These are phyloP conservation scores for Diaprepes abbreviatus DNA, from an alignment of 2,888 invertebrate genomes.

Conservation along the genomic window DNA sequence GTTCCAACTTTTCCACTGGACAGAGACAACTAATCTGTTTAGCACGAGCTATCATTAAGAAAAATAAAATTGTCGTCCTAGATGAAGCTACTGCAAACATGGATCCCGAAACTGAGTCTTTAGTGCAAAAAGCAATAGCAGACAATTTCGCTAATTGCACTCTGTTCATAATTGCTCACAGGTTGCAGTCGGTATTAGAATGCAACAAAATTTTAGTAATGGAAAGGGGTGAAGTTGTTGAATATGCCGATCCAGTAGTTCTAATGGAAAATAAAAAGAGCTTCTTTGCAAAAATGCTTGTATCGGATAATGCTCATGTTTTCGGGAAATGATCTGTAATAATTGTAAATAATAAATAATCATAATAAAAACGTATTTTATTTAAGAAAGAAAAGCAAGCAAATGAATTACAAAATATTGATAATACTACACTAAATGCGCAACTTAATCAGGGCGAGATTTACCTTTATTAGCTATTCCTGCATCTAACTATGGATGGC, in stretches of 20 bases:
- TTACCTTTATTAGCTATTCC: too few relatives aligned
- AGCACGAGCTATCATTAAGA: conserved; percentile 70
- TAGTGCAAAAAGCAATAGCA: conserved; percentile 71
- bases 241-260: conserved; percentile 56
- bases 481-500: too few relatives aligned
- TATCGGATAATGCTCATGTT: conserved; percentile 28
- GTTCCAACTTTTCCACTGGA: too few relatives aligned
- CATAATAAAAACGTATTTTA: too few relatives aligned
- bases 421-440: too few relatives aligned
- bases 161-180: conserved; percentile 69
- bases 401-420: too few relatives aligned
- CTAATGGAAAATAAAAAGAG: conserved; percentile 54
- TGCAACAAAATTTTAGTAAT: conserved; percentile 71
- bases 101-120: conserved; percentile 70
- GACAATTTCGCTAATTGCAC: too few relatives aligned
- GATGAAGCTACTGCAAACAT: conserved; percentile 74
- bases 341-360: too few relatives aligned
- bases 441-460: too few relatives aligned
- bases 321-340: conserved; percentile 35
- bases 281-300: conserved; percentile 55
- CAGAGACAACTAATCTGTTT: conserved; percentile 73
- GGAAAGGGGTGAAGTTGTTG: conserved; percentile 67
- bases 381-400: too few relatives aligned
- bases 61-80: conserved; percentile 70
- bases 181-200: conserved; percentile 71